A percentile compares a stretch with the other conserved stretches of the same genome.
Conservation (phyloP, 2,113 vertebrate genomes). For the Planiliza haematocheilus region DNA sequence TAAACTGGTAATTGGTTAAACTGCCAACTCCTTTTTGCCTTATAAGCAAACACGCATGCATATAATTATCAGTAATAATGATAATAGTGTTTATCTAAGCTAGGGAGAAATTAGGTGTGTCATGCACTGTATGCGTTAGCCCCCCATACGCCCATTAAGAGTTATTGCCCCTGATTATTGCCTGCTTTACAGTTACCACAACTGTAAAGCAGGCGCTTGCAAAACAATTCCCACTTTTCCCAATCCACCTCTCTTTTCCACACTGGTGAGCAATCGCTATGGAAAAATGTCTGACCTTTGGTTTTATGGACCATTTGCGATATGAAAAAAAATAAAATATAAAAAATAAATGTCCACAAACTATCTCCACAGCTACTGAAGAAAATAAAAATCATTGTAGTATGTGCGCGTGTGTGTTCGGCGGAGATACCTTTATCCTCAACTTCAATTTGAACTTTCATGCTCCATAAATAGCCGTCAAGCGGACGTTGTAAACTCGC, state of each 20-base stretch:
- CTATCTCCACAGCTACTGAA: slow-evolving; percentile 21
- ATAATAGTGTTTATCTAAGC: too few relatives aligned
- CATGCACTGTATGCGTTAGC: neutral
- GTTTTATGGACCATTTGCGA: slow-evolving; percentile 78
- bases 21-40: too few relatives aligned
- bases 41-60: neutral
- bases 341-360: too few relatives aligned
- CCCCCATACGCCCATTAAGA: slow-evolving; percentile 50
- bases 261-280: slow-evolving; percentile 58
- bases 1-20: neutral
- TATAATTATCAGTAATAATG: neutral
- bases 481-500: slow-evolving; percentile 54
- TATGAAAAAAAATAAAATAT: slow-evolving; percentile 58
- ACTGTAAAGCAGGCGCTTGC: slow-evolving; percentile 49
- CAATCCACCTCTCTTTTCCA: slow-evolving; percentile 64
- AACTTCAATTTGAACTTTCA: slow-evolving; percentile 74
- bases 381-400: slow-evolving; percentile 29
- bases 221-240: slow-evolving; percentile 61
- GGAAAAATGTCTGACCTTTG: slow-evolving; percentile 78
- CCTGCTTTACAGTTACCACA: too few relatives aligned
- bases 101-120: too few relatives aligned
- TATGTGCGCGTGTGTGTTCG: slow-evolving; percentile 12
- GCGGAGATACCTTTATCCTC: slow-evolving; percentile 32
- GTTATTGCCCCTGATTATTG: slow-evolving; percentile 72
- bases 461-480: slow-evolving; percentile 69